phyloP scores from a whole-genome alignment of 2,888 invertebrate species.

The Orthosia cruda region DNA sequence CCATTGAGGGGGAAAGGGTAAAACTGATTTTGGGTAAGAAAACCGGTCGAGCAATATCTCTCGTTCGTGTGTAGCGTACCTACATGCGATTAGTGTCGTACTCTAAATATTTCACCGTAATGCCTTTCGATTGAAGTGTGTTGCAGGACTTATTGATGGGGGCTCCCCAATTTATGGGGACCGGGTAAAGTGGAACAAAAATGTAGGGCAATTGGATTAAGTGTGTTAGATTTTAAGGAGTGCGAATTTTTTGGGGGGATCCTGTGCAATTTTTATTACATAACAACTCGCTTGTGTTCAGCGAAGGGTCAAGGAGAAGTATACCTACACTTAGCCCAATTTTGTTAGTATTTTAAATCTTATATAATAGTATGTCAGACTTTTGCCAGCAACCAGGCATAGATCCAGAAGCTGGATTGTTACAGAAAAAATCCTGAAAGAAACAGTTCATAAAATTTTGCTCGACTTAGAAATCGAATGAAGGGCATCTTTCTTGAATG shows the following conservation, averaged over 20 bases:
- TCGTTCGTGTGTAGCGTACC: conserved; percentile 56
- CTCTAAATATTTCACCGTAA: conserved; percentile 67
- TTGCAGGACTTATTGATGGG: conserved; percentile 61
- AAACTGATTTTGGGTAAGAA: conserved; percentile 63
- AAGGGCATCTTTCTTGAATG: background rate
- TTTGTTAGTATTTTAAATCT: too few relatives aligned
- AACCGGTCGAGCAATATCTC: conserved; percentile 54
- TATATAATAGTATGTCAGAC: too few relatives aligned
- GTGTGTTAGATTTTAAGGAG: conserved; percentile 20
- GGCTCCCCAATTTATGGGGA: conserved; percentile 55
- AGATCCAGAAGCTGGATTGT: too few relatives aligned
- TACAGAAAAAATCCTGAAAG: too few relatives aligned
- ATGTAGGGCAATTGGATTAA: conserved; percentile 37
- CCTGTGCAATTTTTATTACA: background rate
- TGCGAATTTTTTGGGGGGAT: conserved; percentile 1
- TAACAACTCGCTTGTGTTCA: too few relatives aligned
- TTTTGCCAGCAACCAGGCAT: too few relatives aligned
- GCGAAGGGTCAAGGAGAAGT: too few relatives aligned
- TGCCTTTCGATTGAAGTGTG: conserved; percentile 64
- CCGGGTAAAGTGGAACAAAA: conserved; percentile 14
- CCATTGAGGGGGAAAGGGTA: conserved; percentile 35
- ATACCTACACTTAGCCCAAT: too few relatives aligned
- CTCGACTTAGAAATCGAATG: too few relatives aligned
- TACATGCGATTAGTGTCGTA: conserved; percentile 61
- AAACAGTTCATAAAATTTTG: too few relatives aligned